Base-by-base conservation (phyloP, 1,140 invertebrate genomes). In the Cotesia vestalis region DNA sequence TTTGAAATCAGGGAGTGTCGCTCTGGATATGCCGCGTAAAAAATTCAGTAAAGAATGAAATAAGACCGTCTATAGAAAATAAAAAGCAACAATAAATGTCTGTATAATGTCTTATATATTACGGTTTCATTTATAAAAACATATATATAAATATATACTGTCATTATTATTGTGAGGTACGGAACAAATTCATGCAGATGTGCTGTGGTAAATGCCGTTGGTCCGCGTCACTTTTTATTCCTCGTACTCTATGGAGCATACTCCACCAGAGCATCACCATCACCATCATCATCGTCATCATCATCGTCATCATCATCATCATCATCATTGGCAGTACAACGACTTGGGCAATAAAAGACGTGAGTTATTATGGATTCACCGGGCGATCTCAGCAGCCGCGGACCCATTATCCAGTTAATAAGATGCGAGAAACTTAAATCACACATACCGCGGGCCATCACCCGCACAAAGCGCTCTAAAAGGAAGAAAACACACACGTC, bases 321-420 rank as follows among this genome's bases (percentile, higher is more conserved):
- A 40, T 46, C 60, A 35, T 62, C 64, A 52, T 51, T 17, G 14
- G 46, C 51, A 46, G 40, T 46, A 46, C 40, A 46, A 46, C 40
- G 40, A 46, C 40, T 6, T 11, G 72, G 74, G 68, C 73, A 70
- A 79, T 76, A 78, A 83, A 79, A 80, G 79, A 76, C 69, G 67
- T 74, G 69, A 70, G 78, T 79, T 81, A 82, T 83, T 83, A 81
- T 78, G 77, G 77, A 83, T 83, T 83, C 81, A 82, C 79, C 74
- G 69, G 75, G 72, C 76, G 81, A 82, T 80, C 80, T 76, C 75
- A 74, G 74, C 75, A 70, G 69, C 40, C 66, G 38, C 69, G 73
- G 59, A 59, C 64, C 77, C 76, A 81, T 81, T 82, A 81, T 82
- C 72, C 62, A 75, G 76, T 69, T 80, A 81, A 82, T 82, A 76